These are phyloP conservation scores for Parotocinclus haroldoi DNA, from an alignment of 2,797 vertebrate species.

Conservation along the genomic window DNA sequence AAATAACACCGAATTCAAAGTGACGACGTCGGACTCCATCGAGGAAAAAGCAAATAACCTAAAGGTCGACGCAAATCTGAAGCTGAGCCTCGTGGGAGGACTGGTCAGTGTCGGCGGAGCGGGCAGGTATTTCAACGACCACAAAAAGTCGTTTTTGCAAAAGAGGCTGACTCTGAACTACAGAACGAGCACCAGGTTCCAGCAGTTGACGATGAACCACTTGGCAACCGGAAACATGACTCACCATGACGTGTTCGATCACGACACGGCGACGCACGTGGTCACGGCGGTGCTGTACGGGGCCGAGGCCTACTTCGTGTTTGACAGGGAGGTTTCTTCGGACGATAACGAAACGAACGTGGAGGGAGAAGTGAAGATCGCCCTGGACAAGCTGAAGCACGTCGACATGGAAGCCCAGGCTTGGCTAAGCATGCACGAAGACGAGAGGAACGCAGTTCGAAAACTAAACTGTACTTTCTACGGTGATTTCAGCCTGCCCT, in stretches of 20 bases:
- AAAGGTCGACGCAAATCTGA: slow-evolving; percentile 3
- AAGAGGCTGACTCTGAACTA: background rate
- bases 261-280: slow-evolving; percentile 29
- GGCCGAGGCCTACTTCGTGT: slow-evolving; percentile 31
- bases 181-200: background rate
- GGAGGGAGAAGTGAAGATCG: background rate
- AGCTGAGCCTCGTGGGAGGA: slow-evolving; percentile 4
- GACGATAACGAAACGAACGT: background rate
- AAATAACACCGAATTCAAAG: background rate
- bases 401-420: background rate
- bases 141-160: background rate
- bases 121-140: slow-evolving; percentile 20
- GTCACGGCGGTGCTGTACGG: slow-evolving; percentile 38
- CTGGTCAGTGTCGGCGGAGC: background rate
- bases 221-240: background rate
- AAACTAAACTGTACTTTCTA: slow-evolving; percentile 20
- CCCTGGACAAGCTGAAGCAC: background rate
- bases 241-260: slow-evolving; percentile 9
- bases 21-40: slow-evolving; percentile 2
- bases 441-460: background rate
- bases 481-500: slow-evolving; percentile 15
- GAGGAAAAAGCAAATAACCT: background rate
- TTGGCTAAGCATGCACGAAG: background rate
- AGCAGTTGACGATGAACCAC: slow-evolving; percentile 4
- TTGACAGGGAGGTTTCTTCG: slow-evolving; percentile 11